A percentile compares a stretch with the other conserved stretches of the same genome.
Evolutionary conservation across 1,140 invertebrate species (phyloP).

Genomic region (Nymphalis io): DNA sequence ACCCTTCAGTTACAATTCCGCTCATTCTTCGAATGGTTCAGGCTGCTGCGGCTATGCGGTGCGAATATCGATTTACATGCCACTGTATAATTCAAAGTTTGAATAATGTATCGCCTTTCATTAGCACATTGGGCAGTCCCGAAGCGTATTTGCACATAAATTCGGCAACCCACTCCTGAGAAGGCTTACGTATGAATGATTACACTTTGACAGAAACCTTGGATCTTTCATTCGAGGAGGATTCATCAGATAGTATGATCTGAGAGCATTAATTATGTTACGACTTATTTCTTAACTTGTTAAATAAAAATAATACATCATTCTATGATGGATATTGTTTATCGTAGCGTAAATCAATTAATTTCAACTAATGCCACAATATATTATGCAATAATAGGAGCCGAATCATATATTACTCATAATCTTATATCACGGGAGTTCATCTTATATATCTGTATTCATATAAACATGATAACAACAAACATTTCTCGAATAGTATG

Average conservation of each 20-base stretch:
- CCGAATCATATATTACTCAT: background rate
- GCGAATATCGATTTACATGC: constrained; percentile 80
- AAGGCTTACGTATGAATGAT: constrained; percentile 70
- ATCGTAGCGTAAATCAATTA: background rate
- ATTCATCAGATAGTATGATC: background rate
- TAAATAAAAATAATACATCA: too few species aligned
- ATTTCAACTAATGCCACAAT: background rate
- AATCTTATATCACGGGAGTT: constrained; percentile 13
- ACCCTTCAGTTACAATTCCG: constrained; percentile 51
- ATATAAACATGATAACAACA: constrained; percentile 26
- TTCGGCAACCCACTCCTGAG: constrained; percentile 71
- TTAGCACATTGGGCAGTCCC: constrained; percentile 77
- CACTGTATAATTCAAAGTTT: constrained; percentile 79
- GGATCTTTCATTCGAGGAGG: background rate
- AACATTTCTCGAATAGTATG: constrained; percentile 27
- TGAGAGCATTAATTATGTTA: background rate
- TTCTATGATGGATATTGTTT: too few species aligned
- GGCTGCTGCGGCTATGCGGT: constrained; percentile 73
- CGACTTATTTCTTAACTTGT: too few species aligned
- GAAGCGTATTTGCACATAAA: constrained; percentile 79
- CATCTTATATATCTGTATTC: constrained; percentile 15
- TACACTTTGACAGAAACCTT: constrained; percentile 47
- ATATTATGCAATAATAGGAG: background rate
- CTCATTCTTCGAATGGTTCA: constrained; percentile 62
- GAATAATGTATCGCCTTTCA: constrained; percentile 81